Evolutionary conservation across 2,797 vertebrate genomes (phyloP).

Genomic region (Brachymystax lenok): DNA sequence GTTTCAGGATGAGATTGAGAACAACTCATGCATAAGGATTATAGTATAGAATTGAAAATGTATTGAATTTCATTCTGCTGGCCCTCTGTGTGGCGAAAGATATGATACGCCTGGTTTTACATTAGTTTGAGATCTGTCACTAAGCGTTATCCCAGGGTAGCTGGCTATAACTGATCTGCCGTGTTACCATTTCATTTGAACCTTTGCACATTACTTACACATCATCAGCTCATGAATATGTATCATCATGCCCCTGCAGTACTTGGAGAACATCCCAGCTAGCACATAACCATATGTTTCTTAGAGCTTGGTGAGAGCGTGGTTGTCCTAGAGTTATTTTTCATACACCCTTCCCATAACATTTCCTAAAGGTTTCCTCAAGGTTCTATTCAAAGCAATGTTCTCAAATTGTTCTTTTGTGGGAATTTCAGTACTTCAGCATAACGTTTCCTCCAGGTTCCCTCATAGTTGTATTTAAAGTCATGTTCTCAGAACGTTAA

Average conservation of each 20-base stretch:
- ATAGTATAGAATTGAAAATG: neutral
- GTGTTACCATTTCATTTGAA: neutral
- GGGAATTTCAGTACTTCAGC: too few species aligned
- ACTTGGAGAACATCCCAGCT: neutral
- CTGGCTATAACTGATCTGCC: neutral
- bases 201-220: neutral
- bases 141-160: neutral
- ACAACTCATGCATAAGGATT: neutral
- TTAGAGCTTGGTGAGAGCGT: too few species aligned
- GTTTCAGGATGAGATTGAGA: neutral
- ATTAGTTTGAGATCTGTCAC: constrained; percentile 9
- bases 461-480: too few species aligned
- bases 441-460: too few species aligned
- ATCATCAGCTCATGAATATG: constrained; percentile 6
- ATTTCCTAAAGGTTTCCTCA: too few species aligned
- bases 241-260: neutral
- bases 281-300: too few species aligned
- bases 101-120: constrained; percentile 1
- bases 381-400: too few species aligned
- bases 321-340: too few species aligned
- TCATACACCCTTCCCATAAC: too few species aligned
- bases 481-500: too few species aligned
- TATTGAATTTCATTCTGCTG: constrained; percentile 4
- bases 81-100: neutral
- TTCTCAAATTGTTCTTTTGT: too few species aligned